These are phyloP conservation scores for Tretioscincus oriximinensis DNA, from an alignment of 2,113 vertebrate genomes.

Conservation along the genomic window DNA sequence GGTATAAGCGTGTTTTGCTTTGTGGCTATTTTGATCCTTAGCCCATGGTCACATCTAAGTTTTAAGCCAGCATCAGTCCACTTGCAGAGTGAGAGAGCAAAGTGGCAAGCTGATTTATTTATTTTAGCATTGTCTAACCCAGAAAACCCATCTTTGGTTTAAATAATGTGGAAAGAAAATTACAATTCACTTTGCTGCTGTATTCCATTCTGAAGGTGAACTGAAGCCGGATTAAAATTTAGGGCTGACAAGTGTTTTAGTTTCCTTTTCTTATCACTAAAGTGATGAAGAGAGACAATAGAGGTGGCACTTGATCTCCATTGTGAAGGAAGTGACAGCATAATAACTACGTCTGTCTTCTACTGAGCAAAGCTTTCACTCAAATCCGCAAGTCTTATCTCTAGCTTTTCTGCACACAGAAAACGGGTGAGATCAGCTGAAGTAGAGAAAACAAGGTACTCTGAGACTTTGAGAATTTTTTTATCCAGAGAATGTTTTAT, in stretches of 20 bases:
- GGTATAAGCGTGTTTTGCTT: neutral
- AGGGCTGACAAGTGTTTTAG: no score
- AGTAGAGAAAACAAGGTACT: neutral
- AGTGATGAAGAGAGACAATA: neutral
- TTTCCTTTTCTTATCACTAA: neutral
- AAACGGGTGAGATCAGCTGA: neutral
- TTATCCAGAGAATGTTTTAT: no score
- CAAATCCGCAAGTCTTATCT: neutral
- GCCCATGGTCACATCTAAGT: no score
- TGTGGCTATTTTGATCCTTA: neutral
- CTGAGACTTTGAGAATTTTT: neutral
- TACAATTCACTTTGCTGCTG: no score
- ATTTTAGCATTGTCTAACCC: no score
- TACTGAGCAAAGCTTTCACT: neutral
- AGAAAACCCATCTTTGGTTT: no score
- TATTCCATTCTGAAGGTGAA: no score
- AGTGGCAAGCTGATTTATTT: no score
- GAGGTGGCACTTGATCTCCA: neutral
- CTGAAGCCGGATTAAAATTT: no score
- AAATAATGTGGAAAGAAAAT: no score
- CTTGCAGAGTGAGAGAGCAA: no score
- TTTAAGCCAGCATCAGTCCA: no score
- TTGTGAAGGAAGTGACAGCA: neutral
- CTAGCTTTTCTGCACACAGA: neutral
- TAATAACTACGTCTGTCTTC: neutral